Evolutionary conservation across 2,888 invertebrate genomes (phyloP), one percentile per base, ranked within the genome.

Genomic region (Agriotes lineatus): DNA sequence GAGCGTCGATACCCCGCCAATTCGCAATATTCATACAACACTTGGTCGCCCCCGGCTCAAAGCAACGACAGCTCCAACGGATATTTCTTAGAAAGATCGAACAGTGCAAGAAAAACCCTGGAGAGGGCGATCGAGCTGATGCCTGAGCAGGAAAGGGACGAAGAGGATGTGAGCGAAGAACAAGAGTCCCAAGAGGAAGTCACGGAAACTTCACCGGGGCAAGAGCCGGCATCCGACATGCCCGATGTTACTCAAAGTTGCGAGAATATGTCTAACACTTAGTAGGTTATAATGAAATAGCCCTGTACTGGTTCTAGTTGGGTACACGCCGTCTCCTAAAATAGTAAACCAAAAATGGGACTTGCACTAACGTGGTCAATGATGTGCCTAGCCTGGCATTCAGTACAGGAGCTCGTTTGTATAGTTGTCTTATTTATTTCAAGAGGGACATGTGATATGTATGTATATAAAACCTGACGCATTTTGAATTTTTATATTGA

Each of bases 51-150:
- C 5, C 96, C 96, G 14, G 93, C 95, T 18, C 95, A 96, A 77
- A 96, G 96, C 63, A 97, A 97, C 85, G 97, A 98, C 82, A 95
- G 94, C 16, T 94, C 96, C 33, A 97, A 95, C 82, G 96, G 97
- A 59, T 97, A 95, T 84, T 96, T 95, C 87, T 85, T 98, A 74
- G 97, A 97, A 82, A 89, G 97, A 73, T 97, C 97, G 73, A 95
- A 94, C 82, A 97, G 96, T 74, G 97, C 97, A 0, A 90, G 95
- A 73, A 93, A 95, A 81, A 96, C 95, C 0, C 87, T 97, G 68
- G 91, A 93, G 74, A 88, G 91, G 81, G 95, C 95, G 4, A 88
- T 89, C 73, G 93, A 93, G 79, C 84, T 95, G 35, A 90, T 91
- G 79, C 91, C 92, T 0, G 91, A 92, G 74, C 91, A 84, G 59